phyloP scores from a whole-genome alignment of 2,888 invertebrate species.

The Ophion costatus region DNA sequence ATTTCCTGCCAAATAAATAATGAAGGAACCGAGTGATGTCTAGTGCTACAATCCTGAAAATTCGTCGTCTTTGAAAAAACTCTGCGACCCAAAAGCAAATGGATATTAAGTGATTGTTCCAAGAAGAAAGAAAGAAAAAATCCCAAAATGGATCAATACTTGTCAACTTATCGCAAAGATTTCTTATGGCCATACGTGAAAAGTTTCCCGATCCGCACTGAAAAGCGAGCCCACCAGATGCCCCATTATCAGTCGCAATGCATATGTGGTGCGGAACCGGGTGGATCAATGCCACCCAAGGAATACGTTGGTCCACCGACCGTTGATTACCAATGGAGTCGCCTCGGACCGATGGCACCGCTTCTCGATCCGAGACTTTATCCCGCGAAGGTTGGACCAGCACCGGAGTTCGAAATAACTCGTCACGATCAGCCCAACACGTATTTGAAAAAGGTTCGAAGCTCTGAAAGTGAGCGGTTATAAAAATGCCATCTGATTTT shows the following conservation, averaged over 20 bases:
- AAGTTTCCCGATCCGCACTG: conserved; percentile 62
- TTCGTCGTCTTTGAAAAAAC: conserved; percentile 1
- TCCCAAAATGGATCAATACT: conserved; percentile 85
- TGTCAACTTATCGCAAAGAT: conserved; percentile 87
- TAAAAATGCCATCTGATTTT: neutral
- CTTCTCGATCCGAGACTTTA: conserved; percentile 87
- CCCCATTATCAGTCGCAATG: conserved; percentile 34
- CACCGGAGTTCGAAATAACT: conserved; percentile 85
- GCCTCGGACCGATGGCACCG: conserved; percentile 86
- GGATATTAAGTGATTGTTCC: neutral
- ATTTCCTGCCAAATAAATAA: conserved; percentile 3
- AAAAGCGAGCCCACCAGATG: neutral
- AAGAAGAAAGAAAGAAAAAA: neutral
- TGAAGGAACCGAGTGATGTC: neutral
- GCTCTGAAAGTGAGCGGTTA: neutral
- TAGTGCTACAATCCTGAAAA: neutral
- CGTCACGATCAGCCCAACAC: conserved; percentile 86
- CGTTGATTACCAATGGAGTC: conserved; percentile 80
- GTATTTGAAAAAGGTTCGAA: conserved; percentile 86
- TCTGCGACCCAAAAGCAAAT: neutral
- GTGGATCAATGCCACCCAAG: conserved; percentile 34
- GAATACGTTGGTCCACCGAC: conserved; percentile 60
- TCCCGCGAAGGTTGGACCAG: conserved; percentile 85
- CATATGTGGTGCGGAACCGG: conserved; percentile 62
- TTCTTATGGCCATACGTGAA: conserved; percentile 86